Percentiles rank a stretch among this genome's conserved stretches.
Evolutionary conservation across 2,888 invertebrate genomes (phyloP).

Genomic region (Dinocampus coccinellae): DNA sequence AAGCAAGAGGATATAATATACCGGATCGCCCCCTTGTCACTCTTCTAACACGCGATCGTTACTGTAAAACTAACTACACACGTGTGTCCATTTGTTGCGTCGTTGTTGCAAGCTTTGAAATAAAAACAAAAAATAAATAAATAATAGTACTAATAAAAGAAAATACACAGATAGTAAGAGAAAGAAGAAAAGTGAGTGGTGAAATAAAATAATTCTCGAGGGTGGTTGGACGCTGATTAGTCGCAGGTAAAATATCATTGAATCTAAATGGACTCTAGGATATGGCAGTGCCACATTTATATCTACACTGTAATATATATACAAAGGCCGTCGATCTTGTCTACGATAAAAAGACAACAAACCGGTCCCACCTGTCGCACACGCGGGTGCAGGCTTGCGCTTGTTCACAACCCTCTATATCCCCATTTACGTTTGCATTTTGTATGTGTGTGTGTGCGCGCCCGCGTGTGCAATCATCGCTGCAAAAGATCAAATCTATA

Average conservation of each 20-base stretch:
- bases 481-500: constrained; percentile 54
- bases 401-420: not conserved
- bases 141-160: not conserved
- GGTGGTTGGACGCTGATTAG: constrained; percentile 44
- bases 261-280: constrained; percentile 47
- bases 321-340: constrained; percentile 44
- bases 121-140: not conserved
- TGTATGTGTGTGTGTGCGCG: not conserved
- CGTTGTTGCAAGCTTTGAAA: not conserved
- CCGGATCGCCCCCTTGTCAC: constrained; percentile 23
- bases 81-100: not conserved
- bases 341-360: constrained; percentile 49
- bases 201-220: constrained; percentile 9
- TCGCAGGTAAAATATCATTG: constrained; percentile 41
- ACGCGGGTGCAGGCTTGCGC: not conserved
- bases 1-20: constrained; percentile 11
- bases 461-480: constrained; percentile 44
- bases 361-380: constrained; percentile 51
- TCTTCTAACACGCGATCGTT: constrained; percentile 38
- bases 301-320: not conserved
- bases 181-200: not conserved
- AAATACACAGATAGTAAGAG: constrained; percentile 4
- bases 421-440: not conserved
- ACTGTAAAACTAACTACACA: constrained; percentile 18
- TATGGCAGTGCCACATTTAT: constrained; percentile 15